Conservation (phyloP, 2,888 invertebrate genomes). For the Chloroclystis v-ata region DNA sequence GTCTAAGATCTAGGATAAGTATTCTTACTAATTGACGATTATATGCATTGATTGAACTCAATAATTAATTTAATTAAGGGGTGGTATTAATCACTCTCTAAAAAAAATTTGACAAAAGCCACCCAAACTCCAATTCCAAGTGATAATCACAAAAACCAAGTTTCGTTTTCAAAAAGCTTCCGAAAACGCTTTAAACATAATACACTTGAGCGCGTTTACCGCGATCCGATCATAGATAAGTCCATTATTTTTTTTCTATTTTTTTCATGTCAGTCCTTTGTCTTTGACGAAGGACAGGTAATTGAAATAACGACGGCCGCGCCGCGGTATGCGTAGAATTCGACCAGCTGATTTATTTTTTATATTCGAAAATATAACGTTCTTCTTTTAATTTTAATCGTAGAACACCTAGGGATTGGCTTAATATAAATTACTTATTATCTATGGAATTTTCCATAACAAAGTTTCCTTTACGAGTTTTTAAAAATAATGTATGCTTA, state of each 20-base stretch:
- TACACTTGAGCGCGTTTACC: constrained; percentile 72
- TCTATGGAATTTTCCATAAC: too few species aligned
- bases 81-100: too few species aligned
- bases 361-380: background rate
- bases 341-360: constrained; percentile 59
- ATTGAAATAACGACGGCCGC: constrained; percentile 75
- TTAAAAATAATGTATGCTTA: too few species aligned
- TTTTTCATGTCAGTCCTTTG: constrained; percentile 72
- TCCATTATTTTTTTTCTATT: constrained; percentile 52
- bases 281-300: constrained; percentile 75
- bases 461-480: too few species aligned
- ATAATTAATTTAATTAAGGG: too few species aligned
- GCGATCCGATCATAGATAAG: constrained; percentile 78
- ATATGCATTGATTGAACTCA: too few species aligned
- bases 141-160: constrained; percentile 18
- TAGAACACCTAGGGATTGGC: background rate
- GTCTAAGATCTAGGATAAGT: too few species aligned
- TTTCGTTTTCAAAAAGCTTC: constrained; percentile 49
- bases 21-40: too few species aligned
- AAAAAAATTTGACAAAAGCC: constrained; percentile 20
- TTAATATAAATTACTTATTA: too few species aligned
- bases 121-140: constrained; percentile 34
- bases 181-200: constrained; percentile 67
- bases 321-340: constrained; percentile 69
- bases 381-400: background rate